Evolutionary conservation across 1,140 invertebrate genomes (phyloP), one percentile per base, ranked within the genome.

Genomic region (Brachionus rubens): DNA sequence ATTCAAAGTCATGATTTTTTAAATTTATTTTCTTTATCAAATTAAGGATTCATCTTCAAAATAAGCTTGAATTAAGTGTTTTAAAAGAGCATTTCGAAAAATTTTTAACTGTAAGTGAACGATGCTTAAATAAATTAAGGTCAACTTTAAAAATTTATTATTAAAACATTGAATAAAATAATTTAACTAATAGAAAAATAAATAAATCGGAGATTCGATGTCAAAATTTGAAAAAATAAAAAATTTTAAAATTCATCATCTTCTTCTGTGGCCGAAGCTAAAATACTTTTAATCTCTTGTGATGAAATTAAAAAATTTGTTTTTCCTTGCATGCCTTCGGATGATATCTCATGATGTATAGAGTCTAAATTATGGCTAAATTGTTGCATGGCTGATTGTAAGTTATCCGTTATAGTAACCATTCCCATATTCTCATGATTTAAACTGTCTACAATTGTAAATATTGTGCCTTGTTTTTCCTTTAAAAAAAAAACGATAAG

Each of bases 301-400:
- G 83, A 82, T 67, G 81, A 82, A 78, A 83, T 82, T 80, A 81
- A 81, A 75, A 85, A 85, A 76, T 85, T 85, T 33, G 82, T 83
- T 16, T 80, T 77, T 50, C 84, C 84, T 76, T 84, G 82, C 83
- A 85, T 84, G 76, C 83, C 83, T n/a, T 83, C 82, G 54, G 84
- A 81, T n/a, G 84, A 84, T 28, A 85, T 82, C 75, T 85, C 84
- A 76, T 85, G 81, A 77, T 85, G 83, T 21, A 85, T 82, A 5
- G 82, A 79, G 6, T 81, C 82, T 59, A 85, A 77, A 76, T 84
- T 85, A 30, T 81, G 78, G 19, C 81, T 83, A 80, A 84, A 85
- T 59, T 80, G 81, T n/a, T 82, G 81, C 40, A 85, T 59, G 7
- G 82, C 80, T 41, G 79, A 80, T 78, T 83, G 82, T 28, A 85